Evolutionary conservation across 2,113 vertebrate genomes (phyloP).

Genomic region (Bos indicus): DNA sequence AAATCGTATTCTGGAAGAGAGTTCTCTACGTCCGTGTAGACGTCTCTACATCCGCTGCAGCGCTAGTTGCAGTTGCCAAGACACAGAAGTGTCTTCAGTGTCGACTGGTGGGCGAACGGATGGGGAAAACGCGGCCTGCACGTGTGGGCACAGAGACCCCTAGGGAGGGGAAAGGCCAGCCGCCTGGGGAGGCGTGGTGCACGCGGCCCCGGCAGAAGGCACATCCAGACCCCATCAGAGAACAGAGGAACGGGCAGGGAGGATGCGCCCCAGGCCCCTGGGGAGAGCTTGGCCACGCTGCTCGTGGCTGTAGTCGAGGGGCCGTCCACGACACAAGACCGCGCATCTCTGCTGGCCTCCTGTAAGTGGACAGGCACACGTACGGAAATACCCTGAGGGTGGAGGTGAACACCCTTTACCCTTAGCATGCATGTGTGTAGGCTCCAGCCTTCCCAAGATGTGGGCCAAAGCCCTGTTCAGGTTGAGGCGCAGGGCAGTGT

Average conservation of each 20-base stretch:
- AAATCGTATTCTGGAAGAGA: neutral
- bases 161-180: neutral
- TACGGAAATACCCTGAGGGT: too few relatives aligned
- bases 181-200: fast-evolving
- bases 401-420: neutral
- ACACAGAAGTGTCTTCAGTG: neutral
- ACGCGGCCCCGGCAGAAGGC: fast-evolving
- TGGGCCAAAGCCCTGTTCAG: neutral
- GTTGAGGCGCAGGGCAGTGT: neutral
- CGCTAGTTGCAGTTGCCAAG: fast-evolving
- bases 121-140: fast-evolving
- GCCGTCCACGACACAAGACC: fast-evolving
- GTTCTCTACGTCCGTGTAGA: fast-evolving
- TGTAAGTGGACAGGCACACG: neutral
- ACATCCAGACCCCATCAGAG: neutral
- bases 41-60: fast-evolving
- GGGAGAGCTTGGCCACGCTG: neutral
- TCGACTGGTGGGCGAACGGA: fast-evolving
- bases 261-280: neutral
- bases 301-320: neutral
- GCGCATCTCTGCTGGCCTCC: neutral
- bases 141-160: fast-evolving
- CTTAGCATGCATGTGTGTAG: fast-evolving
- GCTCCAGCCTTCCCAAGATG: neutral
- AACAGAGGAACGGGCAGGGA: too few relatives aligned